A percentile compares a stretch with the other conserved stretches of the same genome.
Conservation (phyloP, 2,113 vertebrate species). For the Probosciger aterrimus region DNA sequence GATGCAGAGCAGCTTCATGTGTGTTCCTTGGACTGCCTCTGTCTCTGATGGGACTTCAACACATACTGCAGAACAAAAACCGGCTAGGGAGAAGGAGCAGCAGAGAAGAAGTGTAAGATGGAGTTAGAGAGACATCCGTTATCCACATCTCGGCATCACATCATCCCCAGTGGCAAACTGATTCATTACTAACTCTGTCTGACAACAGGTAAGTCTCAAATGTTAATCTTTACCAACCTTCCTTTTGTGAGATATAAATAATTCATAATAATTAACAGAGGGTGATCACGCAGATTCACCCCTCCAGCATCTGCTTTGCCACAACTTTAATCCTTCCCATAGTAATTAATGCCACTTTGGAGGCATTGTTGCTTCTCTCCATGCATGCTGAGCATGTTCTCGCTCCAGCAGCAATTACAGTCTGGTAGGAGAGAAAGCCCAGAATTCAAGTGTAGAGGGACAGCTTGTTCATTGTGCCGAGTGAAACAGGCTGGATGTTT, state of each 20-base stretch:
- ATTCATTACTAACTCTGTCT: not conserved
- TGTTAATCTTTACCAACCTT: not conserved
- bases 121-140: not conserved
- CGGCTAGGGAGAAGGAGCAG: constrained; percentile 69
- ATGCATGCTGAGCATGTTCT: not conserved
- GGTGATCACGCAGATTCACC: not conserved
- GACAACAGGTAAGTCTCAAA: not conserved
- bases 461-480: not conserved
- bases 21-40: constrained; percentile 82
- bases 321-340: not conserved
- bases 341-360: not conserved
- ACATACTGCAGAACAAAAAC: constrained; percentile 82
- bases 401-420: not conserved
- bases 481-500: not conserved
- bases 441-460: not conserved
- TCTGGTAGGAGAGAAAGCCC: not conserved
- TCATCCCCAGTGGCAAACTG: not conserved
- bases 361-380: not conserved
- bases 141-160: not conserved
- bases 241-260: not conserved
- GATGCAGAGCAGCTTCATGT: constrained; percentile 91
- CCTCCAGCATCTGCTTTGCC: constrained; percentile 7
- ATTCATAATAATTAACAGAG: constrained; percentile 12
- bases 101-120: not conserved
- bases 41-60: constrained; percentile 89